A percentile compares a stretch with the other conserved stretches of the same genome.
Evolutionary conservation across 2,888 invertebrate genomes (phyloP).

Genomic region (Eurytoma californica): DNA sequence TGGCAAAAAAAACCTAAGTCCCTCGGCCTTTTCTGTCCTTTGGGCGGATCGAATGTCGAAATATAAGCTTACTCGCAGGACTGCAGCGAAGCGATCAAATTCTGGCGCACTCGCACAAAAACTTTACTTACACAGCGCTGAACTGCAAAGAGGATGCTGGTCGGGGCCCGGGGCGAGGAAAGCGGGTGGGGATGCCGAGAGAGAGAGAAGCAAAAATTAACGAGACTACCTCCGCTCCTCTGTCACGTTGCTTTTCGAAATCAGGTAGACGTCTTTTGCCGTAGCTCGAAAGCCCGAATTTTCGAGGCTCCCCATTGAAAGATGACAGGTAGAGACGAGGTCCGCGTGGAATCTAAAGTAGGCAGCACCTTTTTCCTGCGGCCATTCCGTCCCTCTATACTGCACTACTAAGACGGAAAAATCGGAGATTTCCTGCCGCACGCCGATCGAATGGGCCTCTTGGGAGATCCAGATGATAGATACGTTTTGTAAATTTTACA

Average conservation of each 20-base stretch:
- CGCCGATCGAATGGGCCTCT: constrained; percentile 36
- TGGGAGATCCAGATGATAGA: constrained; percentile 61
- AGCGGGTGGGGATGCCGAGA: background rate
- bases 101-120: constrained; percentile 45
- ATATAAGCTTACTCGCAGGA: constrained; percentile 37
- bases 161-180: background rate
- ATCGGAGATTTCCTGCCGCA: constrained; percentile 47
- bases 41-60: constrained; percentile 50
- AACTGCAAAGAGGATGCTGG: constrained; percentile 36
- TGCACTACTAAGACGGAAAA: constrained; percentile 34
- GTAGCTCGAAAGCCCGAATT: constrained; percentile 21
- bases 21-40: constrained; percentile 3
- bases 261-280: constrained; percentile 49
- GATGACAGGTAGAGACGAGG: constrained; percentile 51
- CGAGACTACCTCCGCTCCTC: constrained; percentile 13
- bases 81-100: constrained; percentile 43
- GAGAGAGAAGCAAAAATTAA: constrained; percentile 36
- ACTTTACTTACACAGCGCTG: constrained; percentile 36
- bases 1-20: constrained; percentile 29
- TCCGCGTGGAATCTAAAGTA: constrained; percentile 43
- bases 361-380: background rate
- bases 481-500: constrained; percentile 58
- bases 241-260: constrained; percentile 40
- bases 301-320: constrained; percentile 33
- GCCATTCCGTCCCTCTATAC: background rate